A percentile compares a stretch with the other conserved stretches of the same genome.
These are phyloP conservation scores for Passer montanus DNA, from an alignment of 2,113 vertebrate species.

Conservation along the genomic window DNA sequence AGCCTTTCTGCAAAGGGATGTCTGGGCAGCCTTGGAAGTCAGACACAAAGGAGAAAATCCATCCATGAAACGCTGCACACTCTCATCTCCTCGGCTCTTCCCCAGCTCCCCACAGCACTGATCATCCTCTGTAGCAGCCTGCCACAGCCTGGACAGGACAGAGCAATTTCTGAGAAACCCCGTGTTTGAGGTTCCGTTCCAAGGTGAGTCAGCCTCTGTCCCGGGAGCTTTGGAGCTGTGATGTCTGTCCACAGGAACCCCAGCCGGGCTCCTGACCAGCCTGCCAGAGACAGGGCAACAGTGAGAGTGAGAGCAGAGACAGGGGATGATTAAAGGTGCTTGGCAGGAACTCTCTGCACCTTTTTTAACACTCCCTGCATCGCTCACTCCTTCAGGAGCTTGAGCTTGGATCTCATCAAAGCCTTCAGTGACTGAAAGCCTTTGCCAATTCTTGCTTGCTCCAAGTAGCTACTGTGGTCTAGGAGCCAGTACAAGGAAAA, in stretches of 20 bases:
- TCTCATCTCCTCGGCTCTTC: neutral
- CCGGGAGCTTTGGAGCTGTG: neutral
- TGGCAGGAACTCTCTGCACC: conserved; percentile 20
- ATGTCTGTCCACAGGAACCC: conserved; percentile 4
- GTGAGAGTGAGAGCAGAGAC: neutral
- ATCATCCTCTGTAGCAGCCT: neutral
- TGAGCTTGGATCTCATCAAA: neutral
- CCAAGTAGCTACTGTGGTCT: neutral
- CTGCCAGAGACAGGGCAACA: neutral
- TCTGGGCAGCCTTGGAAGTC: neutral
- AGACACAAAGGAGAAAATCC: conserved; percentile 6
- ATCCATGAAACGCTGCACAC: neutral
- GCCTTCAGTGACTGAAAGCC: neutral
- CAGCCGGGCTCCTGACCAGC: neutral
- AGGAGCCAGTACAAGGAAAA: neutral
- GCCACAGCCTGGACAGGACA: neutral
- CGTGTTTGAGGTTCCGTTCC: neutral
- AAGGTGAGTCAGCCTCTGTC: neutral
- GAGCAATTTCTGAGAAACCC: neutral
- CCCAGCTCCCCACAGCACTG: neutral
- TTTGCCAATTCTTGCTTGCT: neutral
- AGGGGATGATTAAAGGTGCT: neutral
- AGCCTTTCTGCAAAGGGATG: neutral
- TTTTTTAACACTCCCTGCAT: conserved; percentile 9
- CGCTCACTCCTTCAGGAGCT: neutral